Evolutionary conservation across 2,888 invertebrate genomes (phyloP).

Genomic region (Dysmachus trigonus): DNA sequence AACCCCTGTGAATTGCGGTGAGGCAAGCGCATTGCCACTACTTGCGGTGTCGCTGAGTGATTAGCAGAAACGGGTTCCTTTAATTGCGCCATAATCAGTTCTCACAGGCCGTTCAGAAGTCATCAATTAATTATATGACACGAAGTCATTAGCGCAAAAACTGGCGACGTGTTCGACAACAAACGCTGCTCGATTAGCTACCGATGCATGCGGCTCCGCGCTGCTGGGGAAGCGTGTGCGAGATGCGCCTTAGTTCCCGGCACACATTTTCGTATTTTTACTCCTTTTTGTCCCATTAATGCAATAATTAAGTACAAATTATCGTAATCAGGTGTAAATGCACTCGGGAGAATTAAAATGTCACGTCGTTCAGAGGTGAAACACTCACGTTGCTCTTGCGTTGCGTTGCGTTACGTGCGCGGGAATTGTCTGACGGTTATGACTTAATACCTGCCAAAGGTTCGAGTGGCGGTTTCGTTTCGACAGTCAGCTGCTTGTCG

Average conservation of each 20-base stretch:
- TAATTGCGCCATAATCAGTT: neutral
- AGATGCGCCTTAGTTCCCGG: neutral
- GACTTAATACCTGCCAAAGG: neutral
- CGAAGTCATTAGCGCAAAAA: constrained; percentile 1
- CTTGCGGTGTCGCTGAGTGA: neutral
- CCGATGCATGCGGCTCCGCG: neutral
- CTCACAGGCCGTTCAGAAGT: neutral
- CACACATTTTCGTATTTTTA: neutral
- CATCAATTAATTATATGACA: constrained; percentile 32
- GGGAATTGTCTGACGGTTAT: neutral
- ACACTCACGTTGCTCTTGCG: neutral
- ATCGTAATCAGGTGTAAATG: constrained; percentile 11
- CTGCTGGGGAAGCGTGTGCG: neutral
- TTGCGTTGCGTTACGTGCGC: too few species aligned
- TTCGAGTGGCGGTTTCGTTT: neutral
- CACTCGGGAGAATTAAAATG: constrained; percentile 1
- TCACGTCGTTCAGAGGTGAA: neutral
- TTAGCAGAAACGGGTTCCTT: neutral
- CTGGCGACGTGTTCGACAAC: constrained; percentile 4
- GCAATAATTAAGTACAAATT: constrained; percentile 5
- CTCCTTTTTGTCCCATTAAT: neutral
- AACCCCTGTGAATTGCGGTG: neutral
- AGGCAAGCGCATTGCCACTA: neutral
- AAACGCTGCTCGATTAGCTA: constrained; percentile 13
- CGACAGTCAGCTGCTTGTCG: neutral